Evolutionary conservation across 2,113 vertebrate species (phyloP).

Genomic region (Macrotus californicus): DNA sequence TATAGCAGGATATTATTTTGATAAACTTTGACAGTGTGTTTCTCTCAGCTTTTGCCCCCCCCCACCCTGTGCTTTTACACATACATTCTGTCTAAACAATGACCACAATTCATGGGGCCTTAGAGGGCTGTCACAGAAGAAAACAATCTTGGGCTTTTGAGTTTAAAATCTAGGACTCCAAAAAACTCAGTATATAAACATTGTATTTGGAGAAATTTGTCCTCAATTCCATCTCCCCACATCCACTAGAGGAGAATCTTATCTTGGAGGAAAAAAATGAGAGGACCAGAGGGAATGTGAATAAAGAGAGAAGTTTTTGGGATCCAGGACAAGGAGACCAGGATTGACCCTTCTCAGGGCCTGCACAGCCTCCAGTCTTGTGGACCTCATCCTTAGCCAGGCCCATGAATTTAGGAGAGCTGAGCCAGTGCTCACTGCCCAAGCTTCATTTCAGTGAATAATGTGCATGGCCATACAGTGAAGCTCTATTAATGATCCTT

Average conservation of each 20-base stretch:
- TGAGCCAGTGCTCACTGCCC: not conserved
- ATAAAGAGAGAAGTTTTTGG: not conserved
- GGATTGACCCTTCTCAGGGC: not conserved
- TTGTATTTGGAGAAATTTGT: not conserved
- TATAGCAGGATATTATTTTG: not conserved
- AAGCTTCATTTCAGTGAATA: not conserved
- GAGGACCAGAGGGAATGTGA: not conserved
- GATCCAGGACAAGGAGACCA: not conserved
- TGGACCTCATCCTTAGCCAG: not conserved
- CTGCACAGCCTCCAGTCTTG: not conserved
- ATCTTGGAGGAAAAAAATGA: not conserved
- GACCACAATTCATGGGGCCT: not conserved
- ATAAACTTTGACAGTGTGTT: not conserved
- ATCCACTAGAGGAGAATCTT: not conserved
- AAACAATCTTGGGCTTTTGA: not conserved
- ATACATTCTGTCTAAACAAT: not conserved
- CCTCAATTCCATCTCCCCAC: not conserved
- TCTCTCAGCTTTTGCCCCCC: not conserved
- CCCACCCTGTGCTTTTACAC: not conserved
- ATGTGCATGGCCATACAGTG: no score
- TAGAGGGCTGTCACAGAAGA: not conserved
- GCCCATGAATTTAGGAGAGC: rapidly evolving
- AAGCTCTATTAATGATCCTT: not conserved
- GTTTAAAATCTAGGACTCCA: not conserved
- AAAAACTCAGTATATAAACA: not conserved